Conservation (phyloP, 2,888 invertebrate genomes). For the Heliconius hortense region DNA sequence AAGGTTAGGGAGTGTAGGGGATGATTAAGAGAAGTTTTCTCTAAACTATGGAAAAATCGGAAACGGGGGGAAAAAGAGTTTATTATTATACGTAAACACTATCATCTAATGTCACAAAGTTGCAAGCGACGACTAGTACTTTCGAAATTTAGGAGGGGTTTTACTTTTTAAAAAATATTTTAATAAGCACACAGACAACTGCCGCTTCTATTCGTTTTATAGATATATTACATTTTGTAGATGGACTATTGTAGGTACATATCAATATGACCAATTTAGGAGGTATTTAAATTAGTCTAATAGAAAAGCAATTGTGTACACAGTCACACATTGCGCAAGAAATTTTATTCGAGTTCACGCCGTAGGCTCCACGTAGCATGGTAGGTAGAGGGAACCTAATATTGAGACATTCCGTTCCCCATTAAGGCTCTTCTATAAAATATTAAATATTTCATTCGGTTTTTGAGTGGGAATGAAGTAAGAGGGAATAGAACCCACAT, state of each 20-base stretch:
- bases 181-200: too few relatives aligned
- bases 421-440: not conserved
- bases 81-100: too few relatives aligned
- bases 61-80: too few relatives aligned
- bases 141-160: too few relatives aligned
- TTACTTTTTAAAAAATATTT: too few relatives aligned
- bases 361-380: not conserved
- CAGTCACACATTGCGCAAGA: not conserved
- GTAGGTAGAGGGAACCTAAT: not conserved
- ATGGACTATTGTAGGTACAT: not conserved
- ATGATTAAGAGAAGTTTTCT: too few relatives aligned
- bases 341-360: not conserved
- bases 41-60: too few relatives aligned
- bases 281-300: conserved; percentile 4
- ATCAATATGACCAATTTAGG: conserved; percentile 5
- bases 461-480: not conserved
- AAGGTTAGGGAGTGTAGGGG: too few relatives aligned
- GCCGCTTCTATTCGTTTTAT: too few relatives aligned
- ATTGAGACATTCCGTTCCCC: not conserved
- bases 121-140: too few relatives aligned
- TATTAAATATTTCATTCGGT: not conserved
- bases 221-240: not conserved
- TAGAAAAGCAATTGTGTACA: not conserved
- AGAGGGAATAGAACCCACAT: too few relatives aligned
- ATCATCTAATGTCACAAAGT: too few relatives aligned